These are phyloP conservation scores for Morpho helenor DNA, from an alignment of 2,888 invertebrate species.

Conservation along the genomic window DNA sequence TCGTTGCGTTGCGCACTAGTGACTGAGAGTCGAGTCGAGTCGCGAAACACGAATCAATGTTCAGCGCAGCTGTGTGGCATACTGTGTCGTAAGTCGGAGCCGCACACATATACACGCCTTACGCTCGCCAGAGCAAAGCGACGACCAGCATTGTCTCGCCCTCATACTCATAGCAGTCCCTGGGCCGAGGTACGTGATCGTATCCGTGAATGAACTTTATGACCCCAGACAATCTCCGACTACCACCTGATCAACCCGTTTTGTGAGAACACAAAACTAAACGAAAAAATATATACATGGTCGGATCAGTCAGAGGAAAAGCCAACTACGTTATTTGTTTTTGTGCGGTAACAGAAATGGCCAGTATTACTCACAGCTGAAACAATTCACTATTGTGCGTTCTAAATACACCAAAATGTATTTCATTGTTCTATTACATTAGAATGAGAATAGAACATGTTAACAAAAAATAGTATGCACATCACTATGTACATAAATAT, in stretches of 20 bases:
- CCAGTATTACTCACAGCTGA: slow-evolving; percentile 18
- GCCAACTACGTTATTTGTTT: neutral
- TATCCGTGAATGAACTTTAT: slow-evolving; percentile 33
- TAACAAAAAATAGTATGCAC: too few relatives aligned
- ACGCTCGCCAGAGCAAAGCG: slow-evolving; percentile 30
- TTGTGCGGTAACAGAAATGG: slow-evolving; percentile 22
- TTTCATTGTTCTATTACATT: slow-evolving; percentile 4
- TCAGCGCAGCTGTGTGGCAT: slow-evolving; percentile 55
- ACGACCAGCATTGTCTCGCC: slow-evolving; percentile 47
- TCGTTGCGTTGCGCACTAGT: slow-evolving; percentile 73
- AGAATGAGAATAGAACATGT: neutral
- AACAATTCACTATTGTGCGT: slow-evolving; percentile 15
- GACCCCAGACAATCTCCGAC: slow-evolving; percentile 32
- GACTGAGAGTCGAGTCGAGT: slow-evolving; percentile 55
- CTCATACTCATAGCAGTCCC: slow-evolving; percentile 29
- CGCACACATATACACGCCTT: slow-evolving; percentile 44
- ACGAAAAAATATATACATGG: neutral
- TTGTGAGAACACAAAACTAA: neutral
- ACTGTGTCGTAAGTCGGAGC: slow-evolving; percentile 35
- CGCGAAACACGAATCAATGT: slow-evolving; percentile 73
- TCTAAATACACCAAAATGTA: slow-evolving; percentile 5
- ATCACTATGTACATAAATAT: too few relatives aligned
- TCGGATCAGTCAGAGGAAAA: neutral
- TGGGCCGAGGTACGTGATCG: slow-evolving; percentile 46
- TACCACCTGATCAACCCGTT: slow-evolving; percentile 2